Conservation (phyloP, 2,888 invertebrate species). For the Caenorhabditis doughertyi region DNA sequence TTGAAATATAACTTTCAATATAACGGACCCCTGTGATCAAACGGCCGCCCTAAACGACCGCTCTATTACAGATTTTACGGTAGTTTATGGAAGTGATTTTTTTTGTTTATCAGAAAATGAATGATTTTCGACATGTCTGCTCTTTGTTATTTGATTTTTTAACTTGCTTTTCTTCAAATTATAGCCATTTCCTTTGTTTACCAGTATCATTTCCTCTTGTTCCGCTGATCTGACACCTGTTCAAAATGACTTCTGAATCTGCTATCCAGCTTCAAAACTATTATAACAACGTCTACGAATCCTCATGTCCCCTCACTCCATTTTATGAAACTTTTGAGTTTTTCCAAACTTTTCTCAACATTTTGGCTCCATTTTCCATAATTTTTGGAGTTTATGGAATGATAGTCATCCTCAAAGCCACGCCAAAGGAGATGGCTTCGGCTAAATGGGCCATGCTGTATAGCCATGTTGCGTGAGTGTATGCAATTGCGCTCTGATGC, state of each 20-base stretch:
- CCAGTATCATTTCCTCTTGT: too few relatives aligned
- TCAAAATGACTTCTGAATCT: neutral
- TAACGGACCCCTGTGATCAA: too few relatives aligned
- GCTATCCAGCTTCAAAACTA: constrained; percentile 8
- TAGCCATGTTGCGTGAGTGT: constrained; percentile 9
- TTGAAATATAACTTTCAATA: too few relatives aligned
- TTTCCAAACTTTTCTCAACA: neutral
- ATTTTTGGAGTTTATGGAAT: constrained; percentile 7
- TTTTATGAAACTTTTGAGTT: neutral
- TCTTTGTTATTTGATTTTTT: too few relatives aligned
- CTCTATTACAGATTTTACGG: too few relatives aligned
- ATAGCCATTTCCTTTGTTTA: too few relatives aligned
- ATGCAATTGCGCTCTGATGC: neutral
- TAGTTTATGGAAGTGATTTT: too few relatives aligned
- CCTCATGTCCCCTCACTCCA: neutral
- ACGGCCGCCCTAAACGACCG: too few relatives aligned
- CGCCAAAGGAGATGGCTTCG: neutral
- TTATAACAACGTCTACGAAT: neutral
- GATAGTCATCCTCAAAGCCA: neutral
- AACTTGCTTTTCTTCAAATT: too few relatives aligned
- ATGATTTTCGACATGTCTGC: too few relatives aligned
- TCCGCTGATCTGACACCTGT: too few relatives aligned
- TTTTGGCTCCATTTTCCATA: neutral
- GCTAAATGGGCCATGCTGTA: neutral
- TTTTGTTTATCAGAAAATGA: too few relatives aligned